Evolutionary conservation across 2,888 invertebrate genomes (phyloP).

Genomic region (Chrysomela aeneicollis): DNA sequence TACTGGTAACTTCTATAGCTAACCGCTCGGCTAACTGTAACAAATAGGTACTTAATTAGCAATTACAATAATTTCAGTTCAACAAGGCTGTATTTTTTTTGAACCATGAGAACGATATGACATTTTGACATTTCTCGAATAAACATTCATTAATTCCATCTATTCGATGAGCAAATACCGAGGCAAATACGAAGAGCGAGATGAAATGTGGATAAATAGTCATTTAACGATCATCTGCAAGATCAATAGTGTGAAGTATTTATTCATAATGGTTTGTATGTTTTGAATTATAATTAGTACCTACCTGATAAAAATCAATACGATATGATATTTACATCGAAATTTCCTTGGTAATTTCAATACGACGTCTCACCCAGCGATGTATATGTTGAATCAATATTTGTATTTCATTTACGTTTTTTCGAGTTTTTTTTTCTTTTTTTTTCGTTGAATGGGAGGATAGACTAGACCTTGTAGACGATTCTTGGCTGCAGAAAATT

Average conservation of each 20-base stretch:
- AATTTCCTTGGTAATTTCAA: not conserved
- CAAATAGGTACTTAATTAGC: not conserved
- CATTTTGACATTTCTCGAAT: not conserved
- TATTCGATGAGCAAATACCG: too few relatives aligned
- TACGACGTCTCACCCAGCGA: not conserved
- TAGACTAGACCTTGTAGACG: too few relatives aligned
- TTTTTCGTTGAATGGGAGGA: too few relatives aligned
- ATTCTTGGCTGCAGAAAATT: too few relatives aligned
- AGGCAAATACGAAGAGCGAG: slow-evolving; percentile 3
- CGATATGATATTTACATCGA: not conserved
- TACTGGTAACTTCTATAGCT: too few relatives aligned
- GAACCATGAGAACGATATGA: not conserved
- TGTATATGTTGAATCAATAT: not conserved
- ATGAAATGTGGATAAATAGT: slow-evolving; percentile 12
- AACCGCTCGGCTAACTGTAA: not conserved
- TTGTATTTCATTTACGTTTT: not conserved
- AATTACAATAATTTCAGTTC: not conserved
- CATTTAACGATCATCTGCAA: slow-evolving; percentile 19
- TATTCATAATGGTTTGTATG: slow-evolving; percentile 10
- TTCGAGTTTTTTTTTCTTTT: not conserved
- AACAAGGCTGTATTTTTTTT: not conserved
- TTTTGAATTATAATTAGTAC: slow-evolving; percentile 22
- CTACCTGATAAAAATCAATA: slow-evolving; percentile 10
- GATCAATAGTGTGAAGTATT: slow-evolving; percentile 20
- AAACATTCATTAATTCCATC: not conserved